A percentile compares a stretch with the other conserved stretches of the same genome.
Conservation (phyloP, 1,140 invertebrate species). For the Manduca sexta region DNA sequence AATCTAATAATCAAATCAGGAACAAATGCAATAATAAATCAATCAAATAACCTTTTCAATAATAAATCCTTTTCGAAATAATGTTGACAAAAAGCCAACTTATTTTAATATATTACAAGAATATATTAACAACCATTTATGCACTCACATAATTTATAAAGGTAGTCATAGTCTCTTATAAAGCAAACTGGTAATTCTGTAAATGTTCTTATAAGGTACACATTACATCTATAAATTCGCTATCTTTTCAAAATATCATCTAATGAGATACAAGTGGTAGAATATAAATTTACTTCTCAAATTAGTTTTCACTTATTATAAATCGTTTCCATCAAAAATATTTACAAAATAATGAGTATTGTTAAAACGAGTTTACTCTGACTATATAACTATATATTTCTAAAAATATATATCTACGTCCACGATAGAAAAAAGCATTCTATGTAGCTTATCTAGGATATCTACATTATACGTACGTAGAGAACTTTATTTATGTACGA, state of each 20-base stretch:
- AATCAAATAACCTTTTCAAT: constrained; percentile 50
- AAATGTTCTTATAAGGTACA: constrained; percentile 49
- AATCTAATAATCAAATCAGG: constrained; percentile 71
- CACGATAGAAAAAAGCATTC: no score
- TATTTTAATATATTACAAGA: constrained; percentile 64
- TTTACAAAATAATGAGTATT: constrained; percentile 69
- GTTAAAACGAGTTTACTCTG: constrained; percentile 44
- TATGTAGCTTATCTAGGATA: no score
- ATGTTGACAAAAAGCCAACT: constrained; percentile 54
- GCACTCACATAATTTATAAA: constrained; percentile 54
- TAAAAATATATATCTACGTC: not conserved
- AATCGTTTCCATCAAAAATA: constrained; percentile 41
- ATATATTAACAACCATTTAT: constrained; percentile 71
- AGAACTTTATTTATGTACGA: no score
- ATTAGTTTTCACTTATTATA: constrained; percentile 36
- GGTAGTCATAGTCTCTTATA: constrained; percentile 65
- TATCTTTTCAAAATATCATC: constrained; percentile 68
- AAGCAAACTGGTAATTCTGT: constrained; percentile 68
- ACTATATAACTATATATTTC: constrained; percentile 26
- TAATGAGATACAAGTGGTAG: constrained; percentile 71
- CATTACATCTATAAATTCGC: constrained; percentile 69
- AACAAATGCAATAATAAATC: constrained; percentile 72
- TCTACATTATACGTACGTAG: no score
- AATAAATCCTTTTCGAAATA: constrained; percentile 45
- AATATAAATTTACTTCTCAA: constrained; percentile 59